These are phyloP conservation scores for Aphelenchoides besseyi DNA, from an alignment of 1,140 invertebrate genomes.

Conservation along the genomic window DNA sequence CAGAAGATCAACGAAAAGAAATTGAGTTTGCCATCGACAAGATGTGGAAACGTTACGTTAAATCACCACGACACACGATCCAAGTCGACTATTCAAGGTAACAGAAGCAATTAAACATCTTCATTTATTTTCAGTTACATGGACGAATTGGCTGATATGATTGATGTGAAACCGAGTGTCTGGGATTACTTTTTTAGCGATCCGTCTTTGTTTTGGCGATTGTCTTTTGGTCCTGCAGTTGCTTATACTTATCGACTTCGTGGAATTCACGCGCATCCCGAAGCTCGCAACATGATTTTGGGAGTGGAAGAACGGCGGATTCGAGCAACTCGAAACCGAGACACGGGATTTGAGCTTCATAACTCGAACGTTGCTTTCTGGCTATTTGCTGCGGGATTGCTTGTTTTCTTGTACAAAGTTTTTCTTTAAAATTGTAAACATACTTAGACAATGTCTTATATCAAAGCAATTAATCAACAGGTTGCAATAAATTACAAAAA, in stretches of 20 bases:
- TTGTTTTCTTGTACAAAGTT: background rate
- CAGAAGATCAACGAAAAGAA: slow-evolving; percentile 11
- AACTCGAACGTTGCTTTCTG: background rate
- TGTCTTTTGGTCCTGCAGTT: slow-evolving; percentile 63
- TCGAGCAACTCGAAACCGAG: slow-evolving; percentile 6
- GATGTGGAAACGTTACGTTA: slow-evolving; percentile 41
- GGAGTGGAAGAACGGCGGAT: slow-evolving; percentile 16
- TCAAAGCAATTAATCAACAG: no score
- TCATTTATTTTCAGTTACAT: slow-evolving; percentile 33
- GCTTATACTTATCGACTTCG: slow-evolving; percentile 66
- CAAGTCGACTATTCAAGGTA: slow-evolving; percentile 56
- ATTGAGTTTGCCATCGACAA: slow-evolving; percentile 24
- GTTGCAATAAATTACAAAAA: no score
- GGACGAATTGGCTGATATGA: slow-evolving; percentile 64
- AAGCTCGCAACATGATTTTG: slow-evolving; percentile 58
- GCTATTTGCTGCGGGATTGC: background rate
- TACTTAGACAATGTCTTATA: no score
- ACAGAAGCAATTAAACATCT: background rate
- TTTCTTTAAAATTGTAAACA: no score
- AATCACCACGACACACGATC: slow-evolving; percentile 42
- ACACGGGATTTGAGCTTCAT: background rate
- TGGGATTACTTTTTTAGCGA: slow-evolving; percentile 34
- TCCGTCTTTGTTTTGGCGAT: background rate
- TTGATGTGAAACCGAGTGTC: slow-evolving; percentile 63
- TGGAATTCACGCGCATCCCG: slow-evolving; percentile 64